Base-by-base conservation (phyloP, 2,797 vertebrate genomes). In the Falco naumanni region DNA sequence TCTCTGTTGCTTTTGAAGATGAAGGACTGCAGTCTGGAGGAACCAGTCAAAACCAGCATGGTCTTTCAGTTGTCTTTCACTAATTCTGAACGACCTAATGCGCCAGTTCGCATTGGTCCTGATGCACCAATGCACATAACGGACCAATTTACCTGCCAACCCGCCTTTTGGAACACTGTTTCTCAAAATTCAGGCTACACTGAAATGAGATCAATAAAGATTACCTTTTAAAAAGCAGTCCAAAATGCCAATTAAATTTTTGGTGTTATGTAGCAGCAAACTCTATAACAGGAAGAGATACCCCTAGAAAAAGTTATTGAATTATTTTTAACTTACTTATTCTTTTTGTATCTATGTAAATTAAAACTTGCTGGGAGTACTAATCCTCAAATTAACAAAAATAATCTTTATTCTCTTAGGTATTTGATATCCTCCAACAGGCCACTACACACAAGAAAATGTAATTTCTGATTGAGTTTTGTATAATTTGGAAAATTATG, bases 1-100 rank as follows among this genome's bases (percentile, higher is more conserved):
- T 13, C 80, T 68, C 37, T 77, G 47, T 45, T 85, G 78, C 20
- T 92, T 96, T 96, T 94, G 80, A 92, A 93, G 54, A 47, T 79
- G 87, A 71, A 92, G n/a, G 26, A 43, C 45, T 53, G 54, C 10
- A 79, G 59, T 20, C 14, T 77, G 45, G 63, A 91, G 43, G 33
- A 96, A 65, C 25, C 20, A 86, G 54, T 53, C 54, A 82, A 80
- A 92, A 95, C 16, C n/a, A 93, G 21, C 37, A 37, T 4, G n/a
- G 29, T 66, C 63, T 95, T 79, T 76, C 64, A 33, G 41, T 70
- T 53, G 29, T 65, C 65, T 91, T 88, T 79, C 69, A 89, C 39
- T 80, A 71, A 82, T 45, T 70, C 68, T 71, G 43, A 96, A 90
- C 57, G 45, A 72, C 57, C 12, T 45, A 72, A 64, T 16, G 24